Evolutionary conservation across 2,888 invertebrate genomes (phyloP).

Genomic region (Apamea epomidion): DNA sequence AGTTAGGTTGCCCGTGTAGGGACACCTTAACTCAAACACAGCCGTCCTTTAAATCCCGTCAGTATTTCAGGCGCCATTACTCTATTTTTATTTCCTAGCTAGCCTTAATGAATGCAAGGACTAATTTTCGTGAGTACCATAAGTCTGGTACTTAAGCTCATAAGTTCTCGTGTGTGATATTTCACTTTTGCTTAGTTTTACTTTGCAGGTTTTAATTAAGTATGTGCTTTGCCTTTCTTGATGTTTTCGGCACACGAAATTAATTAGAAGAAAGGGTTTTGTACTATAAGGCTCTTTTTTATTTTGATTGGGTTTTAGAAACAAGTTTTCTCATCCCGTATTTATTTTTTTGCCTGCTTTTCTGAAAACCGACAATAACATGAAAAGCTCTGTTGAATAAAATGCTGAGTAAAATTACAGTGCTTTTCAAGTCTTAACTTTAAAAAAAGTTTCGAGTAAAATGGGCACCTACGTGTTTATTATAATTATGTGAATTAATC

Average conservation of each 20-base stretch:
- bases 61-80: conserved; percentile 50
- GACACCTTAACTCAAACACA: conserved; percentile 24
- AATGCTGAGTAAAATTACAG: background rate
- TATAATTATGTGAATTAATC: background rate
- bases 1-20: background rate
- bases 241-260: conserved; percentile 29
- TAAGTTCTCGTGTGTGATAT: conserved; percentile 36
- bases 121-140: conserved; percentile 59
- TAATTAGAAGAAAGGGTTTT: background rate
- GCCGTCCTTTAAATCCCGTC: conserved; percentile 39
- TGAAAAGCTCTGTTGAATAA: background rate
- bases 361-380: background rate
- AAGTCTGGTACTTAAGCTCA: conserved; percentile 44
- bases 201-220: conserved; percentile 45
- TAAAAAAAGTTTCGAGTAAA: background rate
- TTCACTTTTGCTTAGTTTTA: conserved; percentile 33
- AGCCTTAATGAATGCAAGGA: conserved; percentile 59
- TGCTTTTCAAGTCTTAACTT: background rate
- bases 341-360: background rate
- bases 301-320: background rate
- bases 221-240: conserved; percentile 18
- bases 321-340: background rate
- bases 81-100: conserved; percentile 52
- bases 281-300: background rate
- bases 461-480: too few species aligned